Conservation (phyloP, 2,113 vertebrate genomes). For the Anhinga anhinga region DNA sequence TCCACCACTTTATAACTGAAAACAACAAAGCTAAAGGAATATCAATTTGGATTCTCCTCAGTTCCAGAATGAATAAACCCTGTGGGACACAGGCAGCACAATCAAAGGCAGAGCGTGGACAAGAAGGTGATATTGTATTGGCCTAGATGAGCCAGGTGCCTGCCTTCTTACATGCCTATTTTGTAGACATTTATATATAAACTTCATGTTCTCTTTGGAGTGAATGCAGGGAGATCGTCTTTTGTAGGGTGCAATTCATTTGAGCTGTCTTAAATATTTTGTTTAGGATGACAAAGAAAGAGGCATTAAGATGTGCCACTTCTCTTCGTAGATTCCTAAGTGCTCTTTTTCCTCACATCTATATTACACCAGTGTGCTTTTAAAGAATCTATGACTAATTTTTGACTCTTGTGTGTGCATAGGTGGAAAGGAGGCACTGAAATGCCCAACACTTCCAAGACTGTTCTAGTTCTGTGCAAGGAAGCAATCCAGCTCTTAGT, state of each 20-base stretch:
- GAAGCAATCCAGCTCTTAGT: neutral
- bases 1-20: neutral
- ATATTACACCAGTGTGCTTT: neutral
- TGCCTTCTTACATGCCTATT: neutral
- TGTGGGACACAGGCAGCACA: neutral
- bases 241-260: neutral
- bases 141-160: neutral
- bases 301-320: neutral
- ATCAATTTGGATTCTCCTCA: neutral
- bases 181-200: neutral
- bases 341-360: neutral
- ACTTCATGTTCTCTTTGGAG: neutral
- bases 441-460: neutral
- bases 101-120: neutral
- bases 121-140: neutral
- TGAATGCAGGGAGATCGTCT: neutral
- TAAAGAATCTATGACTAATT: neutral
- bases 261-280: neutral
- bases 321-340: neutral
- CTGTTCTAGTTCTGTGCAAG: neutral
- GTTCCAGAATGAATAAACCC: neutral
- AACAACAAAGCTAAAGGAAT: neutral
- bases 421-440: neutral
- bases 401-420: neutral
- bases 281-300: neutral